Base-by-base conservation (phyloP, 2,113 vertebrate species). In the Dinomys branickii region DNA sequence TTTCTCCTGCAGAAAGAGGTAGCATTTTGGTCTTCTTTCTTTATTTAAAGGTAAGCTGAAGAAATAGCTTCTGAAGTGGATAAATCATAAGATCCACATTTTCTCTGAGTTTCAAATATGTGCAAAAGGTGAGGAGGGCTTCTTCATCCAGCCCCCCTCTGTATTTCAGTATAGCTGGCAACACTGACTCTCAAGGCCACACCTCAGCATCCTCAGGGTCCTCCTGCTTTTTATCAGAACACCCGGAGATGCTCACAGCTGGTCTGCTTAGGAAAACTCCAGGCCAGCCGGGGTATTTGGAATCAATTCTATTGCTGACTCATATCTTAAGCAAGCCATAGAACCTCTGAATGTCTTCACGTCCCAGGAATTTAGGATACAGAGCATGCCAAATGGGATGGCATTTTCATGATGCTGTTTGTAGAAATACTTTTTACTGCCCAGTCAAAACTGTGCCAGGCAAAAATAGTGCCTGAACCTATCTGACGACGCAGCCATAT, bases 61-160 rank as follows among this genome's bases (percentile, higher is more conserved):
- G 77, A 78, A 96, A 90, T 30, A 82, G 6, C 33, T 10, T 52
- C 0, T 8, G 61, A 90, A 20, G 38, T 47, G 9, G 67, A 1
- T 93, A 56, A 50, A 69, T 61, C 56, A 4, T 59, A 73, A 88
- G 26, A 81, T 19, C 71, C 19, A 22, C 83, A 85, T 67, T 41
- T 33, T 85, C 41, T 47, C 87, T 93, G 67, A 92, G n/a, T 83
- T 82, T 93, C 73, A 91, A 44, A 54, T 77, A 94, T 59, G 35
- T 47, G 73, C 82, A 88, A 54, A 95, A 35, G 77, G 54, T 3
- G 24, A 92, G 81, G 67, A 78, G 44, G 19, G 30, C 41, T 44
- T 78, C 54, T 92, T 84, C 69, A 58, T 54, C 81, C 38, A 65
- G 63, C 10, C 28, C 59, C 3, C 47, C n/a, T 13, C 33, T 54